These are phyloP conservation scores for Empis stercorea DNA, from an alignment of 2,888 invertebrate genomes.

Conservation along the genomic window DNA sequence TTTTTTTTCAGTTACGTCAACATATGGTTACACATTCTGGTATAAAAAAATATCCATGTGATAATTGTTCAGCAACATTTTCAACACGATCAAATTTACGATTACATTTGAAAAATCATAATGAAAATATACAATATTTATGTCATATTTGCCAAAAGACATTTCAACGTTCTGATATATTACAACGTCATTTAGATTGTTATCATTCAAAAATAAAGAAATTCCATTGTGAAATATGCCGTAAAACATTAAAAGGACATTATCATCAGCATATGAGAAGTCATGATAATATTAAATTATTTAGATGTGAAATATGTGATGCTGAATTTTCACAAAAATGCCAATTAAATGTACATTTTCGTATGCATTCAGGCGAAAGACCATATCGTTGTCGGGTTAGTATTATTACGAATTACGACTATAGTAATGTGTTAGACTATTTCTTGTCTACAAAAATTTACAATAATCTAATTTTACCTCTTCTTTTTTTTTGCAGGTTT, in stretches of 20 bases:
- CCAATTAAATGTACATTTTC: conserved; percentile 68
- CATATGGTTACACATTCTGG: conserved; percentile 60
- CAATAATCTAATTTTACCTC: too few species aligned
- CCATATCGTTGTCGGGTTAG: conserved; percentile 68
- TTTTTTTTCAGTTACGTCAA: conserved; percentile 35
- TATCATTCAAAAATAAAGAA: conserved; percentile 61
- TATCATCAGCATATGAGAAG: conserved; percentile 71
- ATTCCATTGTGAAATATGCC: conserved; percentile 68
- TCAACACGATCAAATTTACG: conserved; percentile 50
- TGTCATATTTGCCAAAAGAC: conserved; percentile 71
- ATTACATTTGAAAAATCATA: conserved; percentile 54
- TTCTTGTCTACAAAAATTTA: too few species aligned
- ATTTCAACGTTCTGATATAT: conserved; percentile 59
- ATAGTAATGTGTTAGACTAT: too few species aligned
- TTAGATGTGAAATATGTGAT: conserved; percentile 65
- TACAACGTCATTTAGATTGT: conserved; percentile 59
- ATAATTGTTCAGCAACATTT: conserved; percentile 57
- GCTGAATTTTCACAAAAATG: conserved; percentile 72
- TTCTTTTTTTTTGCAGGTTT: conserved; percentile 24
- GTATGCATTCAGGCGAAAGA: conserved; percentile 72
- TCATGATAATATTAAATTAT: conserved; percentile 58
- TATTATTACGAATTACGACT: too few species aligned
- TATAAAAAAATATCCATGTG: conserved; percentile 57
- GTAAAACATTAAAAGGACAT: conserved; percentile 68
- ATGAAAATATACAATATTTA: conserved; percentile 43